Base-by-base conservation (phyloP, 1,140 invertebrate species). In the Drosophila quadrilineata region DNA sequence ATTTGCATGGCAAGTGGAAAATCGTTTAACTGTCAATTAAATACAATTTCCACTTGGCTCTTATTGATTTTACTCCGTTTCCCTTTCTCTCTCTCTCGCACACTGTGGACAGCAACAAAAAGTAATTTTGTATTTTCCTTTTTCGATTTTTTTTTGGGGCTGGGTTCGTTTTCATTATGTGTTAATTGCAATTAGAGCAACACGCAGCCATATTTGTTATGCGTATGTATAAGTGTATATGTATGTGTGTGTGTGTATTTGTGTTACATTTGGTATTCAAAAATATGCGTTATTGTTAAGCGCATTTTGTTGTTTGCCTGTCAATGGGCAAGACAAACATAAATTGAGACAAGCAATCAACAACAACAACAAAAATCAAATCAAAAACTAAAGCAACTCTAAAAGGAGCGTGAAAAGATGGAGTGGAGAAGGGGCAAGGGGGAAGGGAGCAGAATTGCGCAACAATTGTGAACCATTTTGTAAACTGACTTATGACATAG, bases 21-120 rank as follows among this genome's bases (percentile, higher is more conserved):
- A 73, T 45, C 73, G 82, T 82, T 82, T 77, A 84, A 68, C 77
- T 82, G 77, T 82, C 77, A 82, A 85, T 85, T 85, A 82, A 76
- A 84, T 82, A 69, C 76, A 82, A 82, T 84, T 82, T 84, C 59
- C 77, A 77, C 59, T 60, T 73, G 56, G 59, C 33, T 54, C 10
- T 64, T 82, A 82, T 82, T 84, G 77, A 82, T 82, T 82, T 82
- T 80, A n/a, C 28, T 56, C 57, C 38, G 0, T 35, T 71, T 45
- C 35, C 49, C 19, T 41, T 6, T 52, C n/a, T n/a, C n/a, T n/a
- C n/a, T n/a, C n/a, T n/a, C n/a, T n/a, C n/a, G n/a, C n/a, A n/a
- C n/a, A n/a, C n/a, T n/a, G n/a, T n/a, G n/a, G n/a, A n/a, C n/a
- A n/a, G n/a, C n/a, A n/a, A n/a, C n/a, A n/a, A n/a, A n/a, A n/a